Evolutionary conservation across 2,113 vertebrate genomes (phyloP).

Genomic region (Pseudorhombus dupliciocellatus): DNA sequence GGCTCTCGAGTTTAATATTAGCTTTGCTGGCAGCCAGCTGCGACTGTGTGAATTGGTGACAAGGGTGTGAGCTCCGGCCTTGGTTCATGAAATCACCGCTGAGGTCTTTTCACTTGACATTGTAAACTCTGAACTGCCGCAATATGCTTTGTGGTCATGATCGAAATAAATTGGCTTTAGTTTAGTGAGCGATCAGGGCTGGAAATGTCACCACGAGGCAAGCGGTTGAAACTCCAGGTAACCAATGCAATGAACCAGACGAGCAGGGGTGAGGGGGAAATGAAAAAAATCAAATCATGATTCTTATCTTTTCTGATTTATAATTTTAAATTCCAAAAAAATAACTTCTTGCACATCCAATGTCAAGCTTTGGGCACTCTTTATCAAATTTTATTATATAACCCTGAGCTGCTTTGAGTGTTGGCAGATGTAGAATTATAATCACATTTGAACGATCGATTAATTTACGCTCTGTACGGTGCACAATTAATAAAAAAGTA

Average conservation of each 20-base stretch:
- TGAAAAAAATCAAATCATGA: background rate
- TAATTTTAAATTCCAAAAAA: too few species aligned
- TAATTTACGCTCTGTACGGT: too few species aligned
- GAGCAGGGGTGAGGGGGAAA: too few species aligned
- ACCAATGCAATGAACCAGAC: too few species aligned
- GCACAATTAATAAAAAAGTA: too few species aligned
- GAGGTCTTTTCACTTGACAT: conserved; percentile 7
- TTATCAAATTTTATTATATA: too few species aligned
- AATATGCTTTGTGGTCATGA: background rate
- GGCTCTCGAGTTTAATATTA: conserved; percentile 49
- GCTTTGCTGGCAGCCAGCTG: conserved; percentile 39
- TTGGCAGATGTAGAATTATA: too few species aligned
- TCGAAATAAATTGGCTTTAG: conserved; percentile 1
- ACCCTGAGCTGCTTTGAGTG: too few species aligned
- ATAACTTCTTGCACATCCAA: too few species aligned
- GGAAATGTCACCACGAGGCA: background rate
- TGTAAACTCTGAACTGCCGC: conserved; percentile 10
- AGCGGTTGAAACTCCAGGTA: conserved; percentile 10
- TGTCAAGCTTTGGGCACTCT: too few species aligned
- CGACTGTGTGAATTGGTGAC: conserved; percentile 39
- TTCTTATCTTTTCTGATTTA: too few species aligned
- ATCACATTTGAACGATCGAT: too few species aligned
- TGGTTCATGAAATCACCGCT: conserved; percentile 24
- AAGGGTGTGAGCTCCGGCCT: conserved; percentile 22
- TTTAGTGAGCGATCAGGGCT: background rate